Base-by-base conservation (phyloP, 92 coral and sea anemone species). In the Virgularia gustaviana region DNA sequence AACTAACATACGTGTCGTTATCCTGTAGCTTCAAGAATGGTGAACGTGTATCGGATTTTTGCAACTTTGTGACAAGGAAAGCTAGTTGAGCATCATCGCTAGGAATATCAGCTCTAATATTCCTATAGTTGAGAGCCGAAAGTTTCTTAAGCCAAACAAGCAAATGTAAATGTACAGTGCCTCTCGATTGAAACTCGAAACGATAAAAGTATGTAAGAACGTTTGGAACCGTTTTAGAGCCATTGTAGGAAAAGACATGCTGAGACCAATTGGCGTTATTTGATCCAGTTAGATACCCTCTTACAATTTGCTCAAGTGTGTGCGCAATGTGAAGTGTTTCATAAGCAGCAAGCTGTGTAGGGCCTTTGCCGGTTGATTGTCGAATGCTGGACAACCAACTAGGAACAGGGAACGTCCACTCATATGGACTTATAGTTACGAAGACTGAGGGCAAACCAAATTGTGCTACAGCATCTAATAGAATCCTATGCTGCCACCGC, bases 151-250 rank as follows among this genome's bases (percentile, higher is more conserved):
- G 23, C 77, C 83, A 70, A 0, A 78, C 83, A 12, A 70, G 52
- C 6, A 78, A 23, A 16, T 78, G 83, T 23, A 78, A 19, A 31
- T 78, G 83, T 0, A 70, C 77, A 0, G 86, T 81, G 13, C 82
- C 86, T 1, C 86, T 30, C 10, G 66, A 27, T 33, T 81, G 77
- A 25, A 81, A 81, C 56, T 81, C 77, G 35, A 81, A 81, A 2
- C 81, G 33, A 36, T 81, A 81, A 19, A 81, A 66, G 30, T 56
- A 66, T 2, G 86, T 72, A 4, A 63, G 22, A 0, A 78, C 65
- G n/a, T 64, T 62, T 0, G 51, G 42, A 0, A 2, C 0, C 0
- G 18, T 24, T 23, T 20, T n/a, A 0, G 22, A 31, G 4, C 18
- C 1, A n/a, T 55, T 2, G 20, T 81, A 18, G 33, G 0, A 4